phyloP scores from a whole-genome alignment of 2,888 invertebrate genomes.

The Macrosoma leucophasiata region DNA sequence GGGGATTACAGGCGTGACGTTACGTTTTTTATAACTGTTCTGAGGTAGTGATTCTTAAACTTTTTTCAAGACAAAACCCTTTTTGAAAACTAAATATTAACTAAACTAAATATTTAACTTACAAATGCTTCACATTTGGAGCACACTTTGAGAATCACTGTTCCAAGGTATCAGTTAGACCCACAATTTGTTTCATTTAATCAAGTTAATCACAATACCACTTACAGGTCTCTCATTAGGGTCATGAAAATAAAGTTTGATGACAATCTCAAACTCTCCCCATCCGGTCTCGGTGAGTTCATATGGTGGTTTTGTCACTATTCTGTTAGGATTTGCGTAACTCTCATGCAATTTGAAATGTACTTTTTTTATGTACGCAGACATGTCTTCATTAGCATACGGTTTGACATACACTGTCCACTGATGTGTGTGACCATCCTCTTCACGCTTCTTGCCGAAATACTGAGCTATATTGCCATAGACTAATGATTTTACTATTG shows the following conservation, averaged over 20 bases:
- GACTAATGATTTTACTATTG: conserved; percentile 94
- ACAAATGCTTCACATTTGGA: no score
- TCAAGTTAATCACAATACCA: no score
- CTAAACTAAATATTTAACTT: no score
- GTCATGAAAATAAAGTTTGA: conserved; percentile 98
- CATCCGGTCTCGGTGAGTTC: conserved; percentile 99
- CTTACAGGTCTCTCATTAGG: conserved; percentile 94
- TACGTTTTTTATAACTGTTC: no score
- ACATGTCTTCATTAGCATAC: conserved; percentile 95
- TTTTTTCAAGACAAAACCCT: no score
- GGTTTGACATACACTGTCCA: conserved; percentile 99
- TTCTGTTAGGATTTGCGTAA: conserved; percentile 94
- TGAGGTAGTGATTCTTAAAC: no score
- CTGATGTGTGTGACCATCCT: conserved; percentile 98
- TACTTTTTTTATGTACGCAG: conserved; percentile 93
- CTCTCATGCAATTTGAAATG: conserved; percentile 99
- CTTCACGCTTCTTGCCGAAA: conserved; percentile 97
- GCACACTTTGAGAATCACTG: no score
- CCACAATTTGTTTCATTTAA: no score
- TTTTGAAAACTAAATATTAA: no score
- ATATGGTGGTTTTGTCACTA: conserved; percentile 95
- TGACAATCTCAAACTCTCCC: conserved; percentile 99
- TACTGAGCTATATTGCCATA: conserved; percentile 97
- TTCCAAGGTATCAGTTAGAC: no score
- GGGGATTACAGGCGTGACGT: no score